These are phyloP conservation scores for Ciconia nigra DNA, from an alignment of 2,797 vertebrate species.

Conservation along the genomic window DNA sequence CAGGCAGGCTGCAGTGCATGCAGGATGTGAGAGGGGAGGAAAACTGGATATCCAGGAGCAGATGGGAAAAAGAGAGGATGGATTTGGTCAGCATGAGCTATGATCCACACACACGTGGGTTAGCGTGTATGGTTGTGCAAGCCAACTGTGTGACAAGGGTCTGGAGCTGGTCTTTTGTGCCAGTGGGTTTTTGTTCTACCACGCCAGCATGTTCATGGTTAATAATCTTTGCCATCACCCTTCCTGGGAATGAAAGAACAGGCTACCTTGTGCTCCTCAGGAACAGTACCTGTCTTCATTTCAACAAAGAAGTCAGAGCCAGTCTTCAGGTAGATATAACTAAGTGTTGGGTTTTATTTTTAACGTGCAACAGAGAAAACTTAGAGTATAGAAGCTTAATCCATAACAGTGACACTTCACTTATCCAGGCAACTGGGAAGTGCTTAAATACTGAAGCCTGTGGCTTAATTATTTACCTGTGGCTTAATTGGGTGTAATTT, in stretches of 20 bases:
- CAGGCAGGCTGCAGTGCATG: background rate
- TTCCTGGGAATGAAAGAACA: background rate
- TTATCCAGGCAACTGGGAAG: constrained; percentile 29
- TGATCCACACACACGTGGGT: accelerated
- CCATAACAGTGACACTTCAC: constrained; percentile 15
- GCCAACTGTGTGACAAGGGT: background rate
- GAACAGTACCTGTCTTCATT: background rate
- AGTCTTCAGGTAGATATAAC: background rate
- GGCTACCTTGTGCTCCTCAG: background rate
- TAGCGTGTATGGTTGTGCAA: accelerated
- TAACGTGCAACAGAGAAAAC: constrained; percentile 26
- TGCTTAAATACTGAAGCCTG: constrained; percentile 30
- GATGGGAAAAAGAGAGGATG: background rate
- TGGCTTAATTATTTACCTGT: constrained; percentile 60
- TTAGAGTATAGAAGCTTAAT: background rate
- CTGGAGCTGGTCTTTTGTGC: background rate
- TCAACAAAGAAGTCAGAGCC: background rate
- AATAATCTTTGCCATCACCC: background rate
- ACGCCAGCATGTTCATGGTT: background rate
- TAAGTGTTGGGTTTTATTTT: constrained; percentile 5
- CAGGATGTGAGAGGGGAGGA: accelerated
- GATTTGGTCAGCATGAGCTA: background rate
- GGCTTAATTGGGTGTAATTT: constrained; percentile 52
- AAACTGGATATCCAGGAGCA: background rate
- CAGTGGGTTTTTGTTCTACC: background rate